Evolutionary conservation across 2,113 vertebrate species (phyloP).

Genomic region (Corythornis vintsioides): DNA sequence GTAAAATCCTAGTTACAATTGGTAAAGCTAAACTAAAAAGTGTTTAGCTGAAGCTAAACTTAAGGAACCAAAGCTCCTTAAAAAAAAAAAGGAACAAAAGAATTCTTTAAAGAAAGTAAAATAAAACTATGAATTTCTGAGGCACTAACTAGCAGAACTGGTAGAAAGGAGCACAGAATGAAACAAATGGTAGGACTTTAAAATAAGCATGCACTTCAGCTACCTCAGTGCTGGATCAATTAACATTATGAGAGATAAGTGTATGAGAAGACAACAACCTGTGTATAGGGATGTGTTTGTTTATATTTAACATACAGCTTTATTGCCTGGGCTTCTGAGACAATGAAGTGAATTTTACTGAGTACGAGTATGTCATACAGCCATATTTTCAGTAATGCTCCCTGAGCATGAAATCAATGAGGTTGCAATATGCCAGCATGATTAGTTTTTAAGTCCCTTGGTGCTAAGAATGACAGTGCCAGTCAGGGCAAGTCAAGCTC

Average conservation of each 20-base stretch:
- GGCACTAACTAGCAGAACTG: neutral
- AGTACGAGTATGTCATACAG: neutral
- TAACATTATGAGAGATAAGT: neutral
- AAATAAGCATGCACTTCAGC: neutral
- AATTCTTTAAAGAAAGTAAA: neutral
- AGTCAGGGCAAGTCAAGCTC: neutral
- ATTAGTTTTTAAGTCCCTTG: neutral
- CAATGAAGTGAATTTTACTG: neutral
- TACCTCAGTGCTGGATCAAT: neutral
- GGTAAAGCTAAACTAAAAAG: neutral
- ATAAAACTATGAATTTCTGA: neutral
- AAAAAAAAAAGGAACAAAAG: neutral
- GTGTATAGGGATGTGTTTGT: neutral
- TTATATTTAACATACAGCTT: neutral
- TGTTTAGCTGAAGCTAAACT: neutral
- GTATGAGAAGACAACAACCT: neutral
- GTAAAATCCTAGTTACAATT: neutral
- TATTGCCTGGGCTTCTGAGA: neutral
- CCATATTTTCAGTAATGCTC: neutral
- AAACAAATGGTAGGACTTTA: neutral
- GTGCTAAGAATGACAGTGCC: neutral
- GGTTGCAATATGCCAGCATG: neutral
- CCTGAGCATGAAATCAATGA: neutral
- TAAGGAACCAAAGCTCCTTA: too few species aligned
- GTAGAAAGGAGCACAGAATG: neutral